These are phyloP conservation scores for Rhabdomys pumilio DNA, from an alignment of 2,797 vertebrate genomes.

Conservation along the genomic window DNA sequence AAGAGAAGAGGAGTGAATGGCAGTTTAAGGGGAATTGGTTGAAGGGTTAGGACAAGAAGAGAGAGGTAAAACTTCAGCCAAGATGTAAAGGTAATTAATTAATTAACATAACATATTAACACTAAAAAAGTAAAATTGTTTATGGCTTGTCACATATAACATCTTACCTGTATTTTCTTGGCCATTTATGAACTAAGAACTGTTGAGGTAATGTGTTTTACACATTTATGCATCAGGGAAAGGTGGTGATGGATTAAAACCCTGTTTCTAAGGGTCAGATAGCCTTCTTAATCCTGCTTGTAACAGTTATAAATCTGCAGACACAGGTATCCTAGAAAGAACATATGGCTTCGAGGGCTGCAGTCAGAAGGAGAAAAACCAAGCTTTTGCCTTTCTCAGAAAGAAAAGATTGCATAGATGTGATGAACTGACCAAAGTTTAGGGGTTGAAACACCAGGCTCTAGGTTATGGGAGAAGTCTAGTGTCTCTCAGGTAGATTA, in stretches of 20 bases:
- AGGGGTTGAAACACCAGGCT: background rate
- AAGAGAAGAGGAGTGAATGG: background rate
- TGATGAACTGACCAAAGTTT: slow-evolving; percentile 1
- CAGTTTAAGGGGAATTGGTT: background rate
- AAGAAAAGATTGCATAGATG: slow-evolving; percentile 43
- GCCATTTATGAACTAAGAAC: background rate
- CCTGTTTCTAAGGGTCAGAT: background rate
- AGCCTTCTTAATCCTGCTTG: slow-evolving; percentile 27
- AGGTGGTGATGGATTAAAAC: slow-evolving; percentile 6
- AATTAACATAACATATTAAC: background rate
- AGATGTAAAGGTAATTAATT: background rate
- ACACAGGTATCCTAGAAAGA: background rate
- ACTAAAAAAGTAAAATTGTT: background rate
- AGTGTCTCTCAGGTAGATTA: background rate
- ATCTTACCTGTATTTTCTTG: background rate
- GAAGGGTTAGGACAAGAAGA: background rate
- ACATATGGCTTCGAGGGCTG: background rate
- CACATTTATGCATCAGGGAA: background rate
- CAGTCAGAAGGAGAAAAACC: slow-evolving; percentile 31
- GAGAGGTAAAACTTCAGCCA: background rate
- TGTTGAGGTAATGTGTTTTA: background rate
- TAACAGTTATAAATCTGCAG: slow-evolving; percentile 30
- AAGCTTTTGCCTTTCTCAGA: slow-evolving; percentile 52
- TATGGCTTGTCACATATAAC: background rate
- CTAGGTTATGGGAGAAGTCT: background rate